These are phyloP conservation scores for Linepithema humile DNA, from an alignment of 1,140 invertebrate species.

Conservation along the genomic window DNA sequence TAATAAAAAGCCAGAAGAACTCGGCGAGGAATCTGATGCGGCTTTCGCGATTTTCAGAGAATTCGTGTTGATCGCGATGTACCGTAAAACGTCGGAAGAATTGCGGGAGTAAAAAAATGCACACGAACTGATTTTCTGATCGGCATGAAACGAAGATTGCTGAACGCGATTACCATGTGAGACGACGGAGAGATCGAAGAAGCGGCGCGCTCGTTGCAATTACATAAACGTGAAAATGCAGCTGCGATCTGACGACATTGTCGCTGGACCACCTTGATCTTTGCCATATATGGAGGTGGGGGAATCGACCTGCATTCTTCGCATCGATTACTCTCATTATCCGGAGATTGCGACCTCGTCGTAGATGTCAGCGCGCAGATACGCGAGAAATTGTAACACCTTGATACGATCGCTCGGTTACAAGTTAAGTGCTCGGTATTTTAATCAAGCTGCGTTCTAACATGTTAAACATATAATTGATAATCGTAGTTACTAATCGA, in stretches of 20 bases:
- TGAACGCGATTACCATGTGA: background rate
- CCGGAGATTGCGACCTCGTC: slow-evolving; percentile 65
- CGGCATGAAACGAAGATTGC: background rate
- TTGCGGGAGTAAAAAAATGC: background rate
- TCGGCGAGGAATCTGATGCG: slow-evolving; percentile 37
- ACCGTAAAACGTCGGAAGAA: background rate
- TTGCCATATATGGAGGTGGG: slow-evolving; percentile 57
- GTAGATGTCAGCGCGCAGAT: slow-evolving; percentile 61
- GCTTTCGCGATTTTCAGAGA: slow-evolving; percentile 1
- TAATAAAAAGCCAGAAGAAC: background rate
- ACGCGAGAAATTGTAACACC: slow-evolving; percentile 61
- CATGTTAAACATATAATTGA: no score
- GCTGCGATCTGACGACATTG: slow-evolving; percentile 40
- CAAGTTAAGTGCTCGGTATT: slow-evolving; percentile 27
- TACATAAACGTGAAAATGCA: slow-evolving; percentile 64
- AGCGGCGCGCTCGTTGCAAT: slow-evolving; percentile 12
- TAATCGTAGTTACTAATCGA: no score
- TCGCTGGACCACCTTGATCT: slow-evolving; percentile 73
- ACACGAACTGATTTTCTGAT: background rate
- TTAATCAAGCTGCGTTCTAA: slow-evolving; percentile 29
- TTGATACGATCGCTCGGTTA: slow-evolving; percentile 11
- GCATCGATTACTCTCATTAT: slow-evolving; percentile 70
- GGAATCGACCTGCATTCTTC: slow-evolving; percentile 72
- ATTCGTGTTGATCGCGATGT: background rate
- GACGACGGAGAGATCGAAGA: background rate